Evolutionary conservation across 2,888 invertebrate genomes (phyloP), one percentile per base, ranked within the genome.

Genomic region (Orchesella flavescens): DNA sequence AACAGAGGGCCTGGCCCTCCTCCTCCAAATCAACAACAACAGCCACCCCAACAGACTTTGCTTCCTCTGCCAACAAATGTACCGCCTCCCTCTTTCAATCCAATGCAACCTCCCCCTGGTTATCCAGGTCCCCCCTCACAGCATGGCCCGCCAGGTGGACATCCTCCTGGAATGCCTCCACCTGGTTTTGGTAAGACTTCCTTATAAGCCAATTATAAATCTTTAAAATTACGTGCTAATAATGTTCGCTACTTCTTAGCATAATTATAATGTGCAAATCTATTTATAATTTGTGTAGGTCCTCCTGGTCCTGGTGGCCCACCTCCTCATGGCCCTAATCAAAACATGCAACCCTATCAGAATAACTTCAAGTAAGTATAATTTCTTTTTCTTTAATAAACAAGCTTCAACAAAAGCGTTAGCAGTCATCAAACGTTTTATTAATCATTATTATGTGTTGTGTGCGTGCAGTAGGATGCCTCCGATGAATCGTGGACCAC

Each of bases 61-160:
- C 65, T 76, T 57, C 72, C 65, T 44, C 76, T 79, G 19, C 81
- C 81, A 21, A 77, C 83, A 21, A 77, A 77, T 12, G 66, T 84
- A n/a, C 81, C 84, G 12, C 85, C 87, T 23, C 76, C 84, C 10
- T 82, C 85, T 44, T 88, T 87, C 72, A 86, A 86, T 68, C 87
- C 86, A 5, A 82, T 84, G 74, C 86, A 87, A 44, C 87, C 87
- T 12, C 88, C 87, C 43, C 87, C 88, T 1, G 87, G 88, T 44
- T 88, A 83, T 77, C 80, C 71, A 23, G 63, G 78, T 15, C 68
- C 84, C 34, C 68, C 84, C 34, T 34, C 34, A 23, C 78, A 65
- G 13, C 68, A 43, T 46, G 74, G 68, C 43, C 34, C 34, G 2
- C 34, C 34, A 4, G 34, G 34, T 34, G 53, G 57, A 24, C 66